These are phyloP conservation scores for Montipora capricornis DNA, from an alignment of 64 coral and sea anemone genomes.

Conservation along the genomic window DNA sequence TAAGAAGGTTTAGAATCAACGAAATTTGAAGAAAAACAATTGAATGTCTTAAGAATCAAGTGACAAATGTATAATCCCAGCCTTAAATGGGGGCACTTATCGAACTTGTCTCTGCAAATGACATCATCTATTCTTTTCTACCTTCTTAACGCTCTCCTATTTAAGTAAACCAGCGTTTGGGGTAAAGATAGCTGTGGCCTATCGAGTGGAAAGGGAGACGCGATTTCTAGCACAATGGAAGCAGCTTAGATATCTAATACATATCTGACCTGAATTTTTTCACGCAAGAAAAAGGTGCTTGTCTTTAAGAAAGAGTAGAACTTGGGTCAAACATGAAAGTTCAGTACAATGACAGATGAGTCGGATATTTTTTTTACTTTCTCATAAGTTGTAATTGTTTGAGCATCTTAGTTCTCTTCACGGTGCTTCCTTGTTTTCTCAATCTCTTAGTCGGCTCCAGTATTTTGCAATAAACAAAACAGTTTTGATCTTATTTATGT, in stretches of 20 bases:
- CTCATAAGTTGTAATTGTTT: no score
- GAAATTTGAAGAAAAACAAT: neutral
- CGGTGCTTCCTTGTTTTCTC: no score
- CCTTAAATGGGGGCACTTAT: neutral
- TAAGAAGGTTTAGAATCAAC: constrained; percentile 26
- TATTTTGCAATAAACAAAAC: no score
- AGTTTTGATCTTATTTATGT: no score
- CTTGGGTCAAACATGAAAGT: no score
- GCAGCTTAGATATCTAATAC: neutral
- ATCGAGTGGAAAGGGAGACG: no score
- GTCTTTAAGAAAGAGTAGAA: neutral
- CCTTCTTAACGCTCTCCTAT: neutral
- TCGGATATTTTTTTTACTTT: no score
- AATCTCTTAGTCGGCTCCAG: no score
- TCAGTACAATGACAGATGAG: no score
- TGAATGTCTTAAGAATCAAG: neutral
- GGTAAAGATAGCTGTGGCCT: neutral
- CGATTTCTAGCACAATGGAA: neutral
- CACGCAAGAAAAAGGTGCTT: neutral
- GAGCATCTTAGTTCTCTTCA: no score
- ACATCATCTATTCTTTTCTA: neutral
- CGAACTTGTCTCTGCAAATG: neutral
- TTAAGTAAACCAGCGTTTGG: neutral
- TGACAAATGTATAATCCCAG: constrained; percentile 23
- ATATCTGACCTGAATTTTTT: neutral